A percentile compares a stretch with the other conserved stretches of the same genome.
Evolutionary conservation across 2,888 invertebrate species (phyloP).

Genomic region (Ophion ellenae): DNA sequence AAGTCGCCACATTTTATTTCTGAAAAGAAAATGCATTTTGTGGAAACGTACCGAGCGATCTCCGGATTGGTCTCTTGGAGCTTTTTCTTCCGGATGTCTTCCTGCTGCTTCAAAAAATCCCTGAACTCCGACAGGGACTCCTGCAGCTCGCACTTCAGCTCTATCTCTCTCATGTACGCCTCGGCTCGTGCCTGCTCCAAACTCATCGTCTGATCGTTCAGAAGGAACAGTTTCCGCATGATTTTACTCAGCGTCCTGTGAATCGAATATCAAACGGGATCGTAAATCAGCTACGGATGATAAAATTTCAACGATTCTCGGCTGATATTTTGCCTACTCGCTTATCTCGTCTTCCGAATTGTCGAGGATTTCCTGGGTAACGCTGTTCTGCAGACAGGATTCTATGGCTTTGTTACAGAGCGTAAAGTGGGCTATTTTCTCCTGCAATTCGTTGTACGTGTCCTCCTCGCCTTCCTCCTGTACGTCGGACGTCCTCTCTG

Average conservation of each 20-base stretch:
- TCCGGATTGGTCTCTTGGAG: constrained; percentile 68
- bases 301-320: neutral
- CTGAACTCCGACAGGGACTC: constrained; percentile 56
- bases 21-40: neutral
- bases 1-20: no score
- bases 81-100: constrained; percentile 58
- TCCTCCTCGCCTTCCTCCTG: constrained; percentile 43
- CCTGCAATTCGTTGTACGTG: constrained; percentile 55
- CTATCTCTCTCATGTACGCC: constrained; percentile 32
- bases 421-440: constrained; percentile 41
- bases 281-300: neutral
- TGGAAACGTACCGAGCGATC: constrained; percentile 63
- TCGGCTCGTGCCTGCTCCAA: constrained; percentile 40
- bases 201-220: constrained; percentile 61
- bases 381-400: constrained; percentile 56
- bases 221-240: constrained; percentile 62
- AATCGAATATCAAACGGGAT: neutral
- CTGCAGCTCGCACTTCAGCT: constrained; percentile 55
- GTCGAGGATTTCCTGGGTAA: constrained; percentile 27
- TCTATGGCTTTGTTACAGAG: constrained; percentile 50
- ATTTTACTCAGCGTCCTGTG: constrained; percentile 59
- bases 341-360: constrained; percentile 36
- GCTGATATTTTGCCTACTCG: constrained; percentile 13
- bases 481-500: constrained; percentile 22
- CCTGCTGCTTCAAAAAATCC: constrained; percentile 66